Evolutionary conservation across 2,888 invertebrate genomes (phyloP), one percentile per base, ranked within the genome.

Genomic region (Nemotelus pantherinus): DNA sequence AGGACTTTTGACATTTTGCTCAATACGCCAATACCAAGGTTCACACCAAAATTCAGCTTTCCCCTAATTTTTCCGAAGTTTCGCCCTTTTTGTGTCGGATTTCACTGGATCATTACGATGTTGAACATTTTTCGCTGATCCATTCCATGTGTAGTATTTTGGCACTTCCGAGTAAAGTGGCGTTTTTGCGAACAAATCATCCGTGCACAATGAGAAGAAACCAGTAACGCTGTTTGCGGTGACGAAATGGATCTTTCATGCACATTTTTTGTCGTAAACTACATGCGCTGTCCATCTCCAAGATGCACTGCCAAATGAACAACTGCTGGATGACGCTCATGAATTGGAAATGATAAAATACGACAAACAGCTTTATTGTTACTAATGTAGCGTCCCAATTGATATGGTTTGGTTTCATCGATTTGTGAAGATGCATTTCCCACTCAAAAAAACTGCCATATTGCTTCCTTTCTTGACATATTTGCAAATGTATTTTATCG

Each of bases 171-270:
- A 77, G 80, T 84, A 83, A 48, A 83, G 79, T 81, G 83, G 78
- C 53, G 84, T 84, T 81, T 80, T 78, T 76, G 82, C 82, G 77
- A 82, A 82, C 5, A n/a, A n/a, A 60, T 81, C 82, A 70, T n/a
- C 80, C 81, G 82, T 71, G 76, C 84, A 85, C 2, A 85, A 79
- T 48, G 79, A 44, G 75, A 86, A 85, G 82, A 85, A 86, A 47
- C 81, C 82, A 39, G 77, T 80, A 80, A 75, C 78, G 78, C 80
- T 80, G 81, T 80, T 6, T 65, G 3, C 74, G 78, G 81, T 77
- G 81, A 77, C 39, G n/a, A 41, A n/a, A 9, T 76, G 45, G 78
- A 80, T 79, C 77, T 55, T 70, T 80, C 25, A 25, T 25, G 25
- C 1, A 25, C 25, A 25, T 25, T 25, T 25, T 25, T 25, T 25